Evolutionary conservation across 2,113 vertebrate genomes (phyloP), one percentile per base, ranked within the genome.

Genomic region (Seriola rivoliana): DNA sequence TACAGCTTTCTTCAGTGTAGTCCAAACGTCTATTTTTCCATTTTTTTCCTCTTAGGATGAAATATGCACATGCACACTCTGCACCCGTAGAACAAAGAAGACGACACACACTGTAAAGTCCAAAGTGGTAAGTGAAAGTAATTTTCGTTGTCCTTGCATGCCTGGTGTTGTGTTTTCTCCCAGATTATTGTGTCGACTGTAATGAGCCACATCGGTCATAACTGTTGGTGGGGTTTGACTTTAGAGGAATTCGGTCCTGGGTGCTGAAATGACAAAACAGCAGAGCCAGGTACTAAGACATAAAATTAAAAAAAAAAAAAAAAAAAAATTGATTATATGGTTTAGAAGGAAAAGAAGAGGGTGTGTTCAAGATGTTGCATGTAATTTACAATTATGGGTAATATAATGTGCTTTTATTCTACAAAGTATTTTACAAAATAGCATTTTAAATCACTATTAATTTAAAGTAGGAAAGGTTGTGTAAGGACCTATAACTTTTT

Each of bases 11-110:
- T 68, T 88, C 55, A 0, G 4, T 42, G 9, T 32, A 58, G 64
- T 71, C 44, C 62, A 58, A 71, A 82, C 19, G 11, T 75, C 32
- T 38, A 60, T 55, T 75, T 46, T 57, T 40, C 50, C 57, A 0
- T 87, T 84, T 72, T 84, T 72, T 62, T 87, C 74, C 44, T 75
- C 81, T 58, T 57, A 95, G 95, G 92, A 93, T 92, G 92, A 95
- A 94, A 92, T 93, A 94, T 95, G 95, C 89, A 62, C 92, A 85
- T 95, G 94, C 87, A 64, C 91, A 84, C 88, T 84, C 91, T 88
- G 91, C 85, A 72, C 75, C 91, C 85, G 11, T 93, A 94, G 89
- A 88, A 81, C 69, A 89, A 80, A 90, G 74, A 85, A 87, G 79
- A 91, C 88, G 71, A 84, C 65, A 54, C 74, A 55, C 87, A 69